These are phyloP conservation scores for Amphiura filiformis DNA, from an alignment of 35 echinoderm and acorn worm species.

Conservation along the genomic window DNA sequence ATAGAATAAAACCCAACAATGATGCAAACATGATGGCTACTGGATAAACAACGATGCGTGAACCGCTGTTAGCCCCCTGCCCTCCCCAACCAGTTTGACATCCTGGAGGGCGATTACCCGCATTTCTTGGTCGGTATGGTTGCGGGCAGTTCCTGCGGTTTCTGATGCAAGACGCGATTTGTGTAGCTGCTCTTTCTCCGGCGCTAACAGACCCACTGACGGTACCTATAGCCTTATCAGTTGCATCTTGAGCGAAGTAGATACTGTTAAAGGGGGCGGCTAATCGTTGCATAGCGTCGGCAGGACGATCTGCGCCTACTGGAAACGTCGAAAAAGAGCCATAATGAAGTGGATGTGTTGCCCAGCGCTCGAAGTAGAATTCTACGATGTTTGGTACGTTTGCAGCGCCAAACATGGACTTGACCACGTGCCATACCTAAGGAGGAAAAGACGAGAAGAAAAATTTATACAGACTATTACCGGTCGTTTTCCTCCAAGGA, in stretches of 20 bases:
- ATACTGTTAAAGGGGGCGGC: not conserved
- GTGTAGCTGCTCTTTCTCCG: not conserved
- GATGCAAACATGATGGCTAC: not conserved
- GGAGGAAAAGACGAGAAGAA: not conserved
- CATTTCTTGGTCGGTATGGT: not conserved
- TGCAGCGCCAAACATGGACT: not conserved
- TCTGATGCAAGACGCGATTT: not conserved
- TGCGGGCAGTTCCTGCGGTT: not conserved
- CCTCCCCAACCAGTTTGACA: not conserved
- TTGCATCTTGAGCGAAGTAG: not conserved
- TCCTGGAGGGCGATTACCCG: not conserved
- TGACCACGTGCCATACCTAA: not conserved
- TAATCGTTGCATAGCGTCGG: not conserved
- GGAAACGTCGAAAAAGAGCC: not conserved
- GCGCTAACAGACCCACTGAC: not conserved
- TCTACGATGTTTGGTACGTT: not conserved
- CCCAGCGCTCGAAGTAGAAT: slow-evolving; percentile 6
- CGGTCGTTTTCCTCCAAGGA: too few species aligned
- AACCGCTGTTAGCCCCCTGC: not conserved
- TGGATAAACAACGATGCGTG: not conserved
- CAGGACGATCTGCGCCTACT: not conserved
- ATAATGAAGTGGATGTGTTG: not conserved
- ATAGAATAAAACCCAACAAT: not conserved
- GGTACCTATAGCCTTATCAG: not conserved
- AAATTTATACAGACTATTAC: too few species aligned